Percentiles rank a stretch among this genome's conserved stretches.
Conservation (phyloP, 2,888 invertebrate genomes). For the Eudemis profundana region DNA sequence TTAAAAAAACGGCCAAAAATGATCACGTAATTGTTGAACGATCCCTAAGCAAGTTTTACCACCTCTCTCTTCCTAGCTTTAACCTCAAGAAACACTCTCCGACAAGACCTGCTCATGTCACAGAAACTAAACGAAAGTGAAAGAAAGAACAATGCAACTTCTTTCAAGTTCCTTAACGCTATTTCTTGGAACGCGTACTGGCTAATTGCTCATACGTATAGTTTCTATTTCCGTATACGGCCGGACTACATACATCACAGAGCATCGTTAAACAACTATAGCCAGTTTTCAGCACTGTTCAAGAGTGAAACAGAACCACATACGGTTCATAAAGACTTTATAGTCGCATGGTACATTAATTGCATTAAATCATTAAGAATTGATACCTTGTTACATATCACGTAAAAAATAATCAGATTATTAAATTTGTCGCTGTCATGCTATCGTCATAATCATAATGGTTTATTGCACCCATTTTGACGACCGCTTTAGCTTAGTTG, state of each 20-base stretch:
- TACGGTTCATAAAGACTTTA: background rate
- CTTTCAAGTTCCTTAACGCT: conserved; percentile 22
- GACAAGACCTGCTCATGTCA: conserved; percentile 20
- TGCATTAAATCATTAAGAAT: background rate
- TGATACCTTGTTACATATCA: background rate
- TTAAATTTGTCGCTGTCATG: background rate
- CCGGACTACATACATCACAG: background rate
- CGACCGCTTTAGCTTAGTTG: no score
- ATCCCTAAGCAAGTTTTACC: background rate
- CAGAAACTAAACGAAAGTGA: conserved; percentile 31
- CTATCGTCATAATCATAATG: background rate
- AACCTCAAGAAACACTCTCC: conserved; percentile 7
- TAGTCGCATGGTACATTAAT: background rate
- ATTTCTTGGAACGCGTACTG: conserved; percentile 25
- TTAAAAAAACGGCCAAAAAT: no score
- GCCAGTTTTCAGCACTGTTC: background rate
- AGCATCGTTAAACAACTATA: background rate
- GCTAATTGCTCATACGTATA: conserved; percentile 23
- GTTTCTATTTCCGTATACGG: conserved; percentile 28
- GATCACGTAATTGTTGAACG: no score
- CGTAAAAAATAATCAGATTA: background rate
- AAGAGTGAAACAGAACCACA: background rate
- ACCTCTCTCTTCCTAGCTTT: background rate
- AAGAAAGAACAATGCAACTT: conserved; percentile 35
- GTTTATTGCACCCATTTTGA: background rate